Base-by-base conservation (phyloP, 2,113 vertebrate species). In the Lophius piscatorius region DNA sequence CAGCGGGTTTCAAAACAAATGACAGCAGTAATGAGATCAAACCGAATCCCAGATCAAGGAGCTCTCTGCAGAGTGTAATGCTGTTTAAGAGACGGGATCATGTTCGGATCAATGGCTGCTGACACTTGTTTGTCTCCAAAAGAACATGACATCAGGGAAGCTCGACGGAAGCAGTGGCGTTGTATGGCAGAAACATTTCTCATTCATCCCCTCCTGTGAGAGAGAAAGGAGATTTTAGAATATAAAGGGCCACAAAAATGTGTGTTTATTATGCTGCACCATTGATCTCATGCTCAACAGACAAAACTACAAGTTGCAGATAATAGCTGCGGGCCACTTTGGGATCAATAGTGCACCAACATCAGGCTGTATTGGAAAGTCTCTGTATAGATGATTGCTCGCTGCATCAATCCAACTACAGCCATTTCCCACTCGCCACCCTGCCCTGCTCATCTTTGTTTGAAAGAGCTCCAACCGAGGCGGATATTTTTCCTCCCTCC, bases 291-390 rank as follows among this genome's bases (percentile, higher is more conserved):
- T 76, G 70, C 57, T 34, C 42, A 48, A 31, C 14, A n/a, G 44
- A 59, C 57, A 69, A 58, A 58, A 68, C 58, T 65, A 64, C 63
- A 80, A 69, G 44, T 72, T 83, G 70, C 67, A 48, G 55, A 74
- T 63, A 69, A 80, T 78, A 31, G 79, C 85, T 59, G 14, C 18
- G 0, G 84, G 84, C 6, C 57, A 75, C 52, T 76, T 81, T 50
- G 40, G 48, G 73, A 79, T 89, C 87, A 40, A 89, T 86, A 67
- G 44, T 2, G 49, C 46, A 18, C 59, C 71, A 61, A 64, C 74
- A 34, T 41, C 59, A 46, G 62, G 58, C 57, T 20, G 60, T 62
- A 71, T 68, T 70, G 84, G 78, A 78, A 88, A 84, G 70, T 54
- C 21, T 54, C 21, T 45, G 55, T 59, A 9, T 61, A 62, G 69